Conservation (phyloP, 2,888 invertebrate genomes). For the Caprella mutica region DNA sequence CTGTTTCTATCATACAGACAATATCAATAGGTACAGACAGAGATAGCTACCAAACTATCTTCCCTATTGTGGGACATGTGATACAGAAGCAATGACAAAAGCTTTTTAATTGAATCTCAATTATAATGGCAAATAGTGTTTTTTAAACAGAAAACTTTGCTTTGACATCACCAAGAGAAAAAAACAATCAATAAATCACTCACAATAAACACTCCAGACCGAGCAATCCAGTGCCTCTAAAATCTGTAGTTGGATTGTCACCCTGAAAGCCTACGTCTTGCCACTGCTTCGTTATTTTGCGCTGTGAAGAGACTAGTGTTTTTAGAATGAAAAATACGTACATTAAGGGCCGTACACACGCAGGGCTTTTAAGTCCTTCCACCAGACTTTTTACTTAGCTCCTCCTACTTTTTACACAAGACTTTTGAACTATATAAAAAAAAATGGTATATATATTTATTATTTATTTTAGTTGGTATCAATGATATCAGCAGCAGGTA, state of each 20-base stretch:
- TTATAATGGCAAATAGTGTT: neutral
- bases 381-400: no score
- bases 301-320: constrained; percentile 15
- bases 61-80: no score
- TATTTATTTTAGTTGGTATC: no score
- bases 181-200: constrained; percentile 25
- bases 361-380: no score
- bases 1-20: no score
- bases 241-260: constrained; percentile 95
- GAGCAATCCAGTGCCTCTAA: constrained; percentile 92
- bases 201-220: constrained; percentile 81
- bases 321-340: no score
- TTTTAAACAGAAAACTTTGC: neutral
- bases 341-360: no score
- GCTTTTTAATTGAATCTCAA: neutral
- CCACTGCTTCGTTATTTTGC: constrained; percentile 56
- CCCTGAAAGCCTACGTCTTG: constrained; percentile 94
- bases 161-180: neutral
- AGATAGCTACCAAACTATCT: no score
- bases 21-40: no score
- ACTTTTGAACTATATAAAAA: neutral
- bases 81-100: no score
- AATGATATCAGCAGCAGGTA: no score
- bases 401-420: no score
- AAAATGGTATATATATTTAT: neutral